A percentile compares a stretch with the other conserved stretches of the same genome.
Conservation (phyloP, 2,888 invertebrate species). For the Hedychridium roseum region DNA sequence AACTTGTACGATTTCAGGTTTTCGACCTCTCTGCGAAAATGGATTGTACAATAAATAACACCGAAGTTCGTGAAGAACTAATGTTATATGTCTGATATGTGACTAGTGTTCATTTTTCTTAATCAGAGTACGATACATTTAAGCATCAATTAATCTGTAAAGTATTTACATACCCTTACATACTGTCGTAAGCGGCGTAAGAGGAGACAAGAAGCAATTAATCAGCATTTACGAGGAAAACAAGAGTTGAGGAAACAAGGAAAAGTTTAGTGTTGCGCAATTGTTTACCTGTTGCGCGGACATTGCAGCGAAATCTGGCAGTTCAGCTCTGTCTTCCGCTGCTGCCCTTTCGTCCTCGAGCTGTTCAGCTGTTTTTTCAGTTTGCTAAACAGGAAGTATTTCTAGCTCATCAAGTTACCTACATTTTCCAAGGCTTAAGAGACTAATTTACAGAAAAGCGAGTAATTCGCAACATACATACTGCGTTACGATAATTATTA, state of each 20-base stretch:
- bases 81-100: slow-evolving; percentile 11
- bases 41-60: too few relatives aligned
- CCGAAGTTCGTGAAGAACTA: not conserved
- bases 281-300: slow-evolving; percentile 61
- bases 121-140: too few relatives aligned
- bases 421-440: too few relatives aligned
- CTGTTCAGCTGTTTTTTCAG: slow-evolving; percentile 59
- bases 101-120: too few relatives aligned
- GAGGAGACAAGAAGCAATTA: slow-evolving; percentile 16
- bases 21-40: slow-evolving; percentile 72
- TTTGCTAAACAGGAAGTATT: slow-evolving; percentile 38
- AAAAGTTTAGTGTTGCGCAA: too few relatives aligned
- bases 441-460: too few relatives aligned
- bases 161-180: slow-evolving; percentile 53
- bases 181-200: slow-evolving; percentile 42
- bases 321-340: slow-evolving; percentile 62
- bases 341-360: slow-evolving; percentile 64
- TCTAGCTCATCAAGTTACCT: slow-evolving; percentile 19
- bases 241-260: too few relatives aligned
- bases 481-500: too few relatives aligned
- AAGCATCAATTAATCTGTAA: too few relatives aligned
- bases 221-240: not conserved
- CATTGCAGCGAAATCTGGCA: slow-evolving; percentile 65
- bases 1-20: slow-evolving; percentile 93
- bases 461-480: too few relatives aligned